Percentiles rank a stretch among this genome's conserved stretches.
phyloP scores from a whole-genome alignment of 1,140 invertebrate genomes.

The Drosophila teissieri region DNA sequence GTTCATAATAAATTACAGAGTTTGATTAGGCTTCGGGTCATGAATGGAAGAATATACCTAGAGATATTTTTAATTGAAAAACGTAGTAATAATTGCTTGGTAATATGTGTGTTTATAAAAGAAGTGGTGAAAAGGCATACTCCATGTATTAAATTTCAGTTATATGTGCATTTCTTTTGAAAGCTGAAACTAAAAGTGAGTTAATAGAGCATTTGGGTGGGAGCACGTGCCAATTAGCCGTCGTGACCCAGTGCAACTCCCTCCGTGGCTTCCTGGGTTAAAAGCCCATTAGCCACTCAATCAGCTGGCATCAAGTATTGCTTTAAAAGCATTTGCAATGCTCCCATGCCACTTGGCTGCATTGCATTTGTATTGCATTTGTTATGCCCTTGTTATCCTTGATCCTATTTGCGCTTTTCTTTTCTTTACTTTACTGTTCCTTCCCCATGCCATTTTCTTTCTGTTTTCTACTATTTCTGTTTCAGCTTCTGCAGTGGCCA shows the following conservation, averaged over 20 bases:
- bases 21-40: too few relatives aligned
- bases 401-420: slow-evolving; percentile 66
- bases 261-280: slow-evolving; percentile 14
- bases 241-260: not conserved
- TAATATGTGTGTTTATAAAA: too few relatives aligned
- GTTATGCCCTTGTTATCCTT: slow-evolving; percentile 56
- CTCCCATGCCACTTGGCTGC: slow-evolving; percentile 1
- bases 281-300: slow-evolving; percentile 63
- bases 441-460: not conserved
- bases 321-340: slow-evolving; percentile 49
- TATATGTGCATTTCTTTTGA: not conserved
- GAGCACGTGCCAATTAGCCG: slow-evolving; percentile 25
- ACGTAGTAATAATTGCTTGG: too few relatives aligned
- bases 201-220: not conserved
- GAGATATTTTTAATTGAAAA: too few relatives aligned
- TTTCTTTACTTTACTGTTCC: not conserved
- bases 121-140: too few relatives aligned
- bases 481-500: slow-evolving; percentile 46
- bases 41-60: too few relatives aligned
- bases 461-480: not conserved
- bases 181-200: not conserved
- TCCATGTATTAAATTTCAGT: not conserved
- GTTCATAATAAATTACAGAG: too few relatives aligned
- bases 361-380: slow-evolving; percentile 14
- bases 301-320: slow-evolving; percentile 36